phyloP scores from a whole-genome alignment of 2,888 invertebrate species.

The Synergus laeviventris region DNA sequence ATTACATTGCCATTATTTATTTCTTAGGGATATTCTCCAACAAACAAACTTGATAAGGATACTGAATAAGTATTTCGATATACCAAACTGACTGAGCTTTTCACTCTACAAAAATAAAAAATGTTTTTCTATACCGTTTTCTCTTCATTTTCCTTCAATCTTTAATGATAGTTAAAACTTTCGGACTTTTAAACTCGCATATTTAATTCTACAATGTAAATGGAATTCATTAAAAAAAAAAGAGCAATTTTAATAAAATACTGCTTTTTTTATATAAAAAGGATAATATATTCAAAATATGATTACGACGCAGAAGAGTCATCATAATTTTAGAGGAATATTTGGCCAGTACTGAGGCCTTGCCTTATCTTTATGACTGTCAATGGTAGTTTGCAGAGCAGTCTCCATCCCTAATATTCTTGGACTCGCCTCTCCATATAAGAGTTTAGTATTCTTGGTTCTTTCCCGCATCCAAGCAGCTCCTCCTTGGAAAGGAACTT shows the following conservation, averaged over 20 bases:
- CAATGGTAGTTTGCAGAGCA: constrained; percentile 82
- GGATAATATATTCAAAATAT: constrained; percentile 3
- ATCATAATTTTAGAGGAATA: constrained; percentile 79
- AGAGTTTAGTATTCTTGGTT: constrained; percentile 74
- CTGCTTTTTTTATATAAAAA: neutral
- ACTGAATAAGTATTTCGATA: constrained; percentile 3
- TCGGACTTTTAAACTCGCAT: too few species aligned
- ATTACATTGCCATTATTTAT: constrained; percentile 60
- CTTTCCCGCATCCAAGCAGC: constrained; percentile 70
- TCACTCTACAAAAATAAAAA: neutral
- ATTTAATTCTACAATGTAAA: neutral
- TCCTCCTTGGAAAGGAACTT: constrained; percentile 54
- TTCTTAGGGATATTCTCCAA: constrained; percentile 60
- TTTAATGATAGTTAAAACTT: neutral
- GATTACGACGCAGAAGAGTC: neutral
- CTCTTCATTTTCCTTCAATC: neutral
- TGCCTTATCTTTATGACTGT: constrained; percentile 79
- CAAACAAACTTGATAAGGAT: constrained; percentile 54
- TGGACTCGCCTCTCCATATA: constrained; percentile 83
- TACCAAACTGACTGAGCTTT: neutral
- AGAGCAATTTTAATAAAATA: constrained; percentile 22
- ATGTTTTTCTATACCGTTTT: neutral
- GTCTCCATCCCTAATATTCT: constrained; percentile 86
- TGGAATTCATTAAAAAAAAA: neutral
- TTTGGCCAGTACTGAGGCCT: constrained; percentile 86